phyloP scores from a whole-genome alignment of 2,888 invertebrate species.

The Actias luna region DNA sequence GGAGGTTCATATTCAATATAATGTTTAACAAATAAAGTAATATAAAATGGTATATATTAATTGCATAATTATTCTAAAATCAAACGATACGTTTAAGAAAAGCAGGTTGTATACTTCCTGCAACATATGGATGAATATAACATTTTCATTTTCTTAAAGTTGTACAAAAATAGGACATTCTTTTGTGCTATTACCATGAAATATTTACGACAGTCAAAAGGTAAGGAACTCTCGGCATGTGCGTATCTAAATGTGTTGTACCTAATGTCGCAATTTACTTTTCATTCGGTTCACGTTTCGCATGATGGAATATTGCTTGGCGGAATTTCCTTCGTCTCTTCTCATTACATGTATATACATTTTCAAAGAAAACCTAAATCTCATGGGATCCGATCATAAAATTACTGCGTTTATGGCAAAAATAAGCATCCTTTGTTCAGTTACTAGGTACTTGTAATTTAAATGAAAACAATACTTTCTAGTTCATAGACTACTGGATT shows the following conservation, averaged over 20 bases:
- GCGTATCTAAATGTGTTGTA: constrained; percentile 14
- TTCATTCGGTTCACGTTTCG: constrained; percentile 28
- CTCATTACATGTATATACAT: constrained; percentile 29
- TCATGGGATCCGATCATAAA: constrained; percentile 22
- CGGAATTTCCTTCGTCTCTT: constrained; percentile 27
- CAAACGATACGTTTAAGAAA: no score
- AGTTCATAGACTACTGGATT: no score
- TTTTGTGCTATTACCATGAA: constrained; percentile 9
- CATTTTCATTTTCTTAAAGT: background rate
- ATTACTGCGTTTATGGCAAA: constrained; percentile 22
- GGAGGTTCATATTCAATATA: no score
- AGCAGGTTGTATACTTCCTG: no score
- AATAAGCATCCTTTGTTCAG: background rate
- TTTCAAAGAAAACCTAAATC: constrained; percentile 22
- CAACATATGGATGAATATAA: no score
- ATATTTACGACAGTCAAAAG: constrained; percentile 12
- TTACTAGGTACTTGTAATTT: no score
- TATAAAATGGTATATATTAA: no score
- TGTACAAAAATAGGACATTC: background rate
- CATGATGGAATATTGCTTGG: constrained; percentile 34
- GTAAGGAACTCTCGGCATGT: constrained; percentile 11
- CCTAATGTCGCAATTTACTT: constrained; percentile 32
- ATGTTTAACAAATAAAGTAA: no score
- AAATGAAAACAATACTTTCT: no score
- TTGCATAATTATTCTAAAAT: no score